Evolutionary conservation across 1,140 invertebrate genomes (phyloP), one percentile per base, ranked within the genome.

Genomic region (Rhagoletis pomonella): DNA sequence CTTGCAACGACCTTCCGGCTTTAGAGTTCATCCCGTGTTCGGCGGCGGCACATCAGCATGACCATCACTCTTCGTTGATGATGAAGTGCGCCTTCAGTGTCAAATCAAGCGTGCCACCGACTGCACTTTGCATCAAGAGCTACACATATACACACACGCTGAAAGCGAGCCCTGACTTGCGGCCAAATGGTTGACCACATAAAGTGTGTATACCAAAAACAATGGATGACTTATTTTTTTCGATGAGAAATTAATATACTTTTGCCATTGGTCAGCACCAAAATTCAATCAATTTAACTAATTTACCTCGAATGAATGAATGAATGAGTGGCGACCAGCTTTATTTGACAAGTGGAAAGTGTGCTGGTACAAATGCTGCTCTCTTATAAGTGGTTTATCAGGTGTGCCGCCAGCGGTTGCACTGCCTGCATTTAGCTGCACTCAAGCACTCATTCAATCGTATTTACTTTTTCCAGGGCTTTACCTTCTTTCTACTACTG

Each of bases 71-170:
- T 10, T 67, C 39, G 64, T 9, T 29, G 64, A 29, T 73, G 67
- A 39, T 47, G 67, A 47, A 73, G 67, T 73, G 67, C n/a, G n/a
- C 67, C 67, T 73, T 73, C 67, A 73, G 67, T 73, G 67, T 73
- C 67, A 73, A 73, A 73, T 73, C 67, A 73, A 73, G 67, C 67
- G 42, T 73, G 67, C 67, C 67, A 73, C n/a, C n/a, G n/a, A n/a
- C 39, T 73, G 67, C 67, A 73, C 67, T 73, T 73, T 73, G 42
- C 67, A 10, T 47, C 9, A 73, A 17, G 3, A 44, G 50, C 67
- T 73, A 73, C 67, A 44, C 12, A 73, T 12, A 73, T 1, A 17
- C 67, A 5, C 3, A 4, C 67, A 14, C 17, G 14, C 10, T 4
- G 50, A 55, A 9, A 55, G 4, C 4, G 50, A 4, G 50, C 50